A percentile compares a stretch with the other conserved stretches of the same genome.
phyloP scores from a whole-genome alignment of 2,113 vertebrate genomes.

The Austrofundulus limnaeus region DNA sequence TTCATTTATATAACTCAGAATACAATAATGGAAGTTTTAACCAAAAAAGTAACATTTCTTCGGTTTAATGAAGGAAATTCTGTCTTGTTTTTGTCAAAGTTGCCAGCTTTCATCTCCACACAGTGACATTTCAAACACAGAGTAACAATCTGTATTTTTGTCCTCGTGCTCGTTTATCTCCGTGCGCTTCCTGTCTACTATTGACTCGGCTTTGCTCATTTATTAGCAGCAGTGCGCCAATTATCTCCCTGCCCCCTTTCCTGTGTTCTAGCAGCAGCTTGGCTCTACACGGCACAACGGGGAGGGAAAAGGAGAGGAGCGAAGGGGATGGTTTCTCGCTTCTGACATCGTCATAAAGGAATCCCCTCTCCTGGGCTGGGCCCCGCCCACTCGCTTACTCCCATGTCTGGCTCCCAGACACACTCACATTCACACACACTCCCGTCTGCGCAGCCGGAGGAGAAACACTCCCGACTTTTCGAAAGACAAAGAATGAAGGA shows the following conservation, averaged over 20 bases:
- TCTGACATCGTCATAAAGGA: conserved; percentile 84
- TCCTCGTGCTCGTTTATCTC: conserved; percentile 33
- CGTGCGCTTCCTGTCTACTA: conserved; percentile 49
- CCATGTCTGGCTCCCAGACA: conserved; percentile 81
- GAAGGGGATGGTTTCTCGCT: conserved; percentile 69
- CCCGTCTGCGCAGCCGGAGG: conserved; percentile 60
- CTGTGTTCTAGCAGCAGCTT: conserved; percentile 65
- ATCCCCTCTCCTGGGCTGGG: conserved; percentile 75
- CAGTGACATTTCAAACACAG: background rate
- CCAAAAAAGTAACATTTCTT: too few relatives aligned
- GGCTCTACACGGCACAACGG: conserved; percentile 18
- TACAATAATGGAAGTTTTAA: too few relatives aligned
- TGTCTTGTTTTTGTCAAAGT: background rate
- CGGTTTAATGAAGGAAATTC: too few relatives aligned
- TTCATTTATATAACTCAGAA: too few relatives aligned
- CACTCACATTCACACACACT: conserved; percentile 70
- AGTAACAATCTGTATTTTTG: conserved; percentile 16
- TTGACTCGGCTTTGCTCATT: conserved; percentile 71
- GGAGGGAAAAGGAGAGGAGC: conserved; percentile 17
- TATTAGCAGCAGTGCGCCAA: conserved; percentile 80
- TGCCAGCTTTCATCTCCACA: background rate
- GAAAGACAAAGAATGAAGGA: conserved; percentile 22
- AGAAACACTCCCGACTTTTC: conserved; percentile 46
- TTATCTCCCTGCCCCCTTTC: conserved; percentile 80
- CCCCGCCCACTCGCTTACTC: conserved; percentile 74